Evolutionary conservation across 2,888 invertebrate species (phyloP).

Genomic region (Eurytoma adleriae): DNA sequence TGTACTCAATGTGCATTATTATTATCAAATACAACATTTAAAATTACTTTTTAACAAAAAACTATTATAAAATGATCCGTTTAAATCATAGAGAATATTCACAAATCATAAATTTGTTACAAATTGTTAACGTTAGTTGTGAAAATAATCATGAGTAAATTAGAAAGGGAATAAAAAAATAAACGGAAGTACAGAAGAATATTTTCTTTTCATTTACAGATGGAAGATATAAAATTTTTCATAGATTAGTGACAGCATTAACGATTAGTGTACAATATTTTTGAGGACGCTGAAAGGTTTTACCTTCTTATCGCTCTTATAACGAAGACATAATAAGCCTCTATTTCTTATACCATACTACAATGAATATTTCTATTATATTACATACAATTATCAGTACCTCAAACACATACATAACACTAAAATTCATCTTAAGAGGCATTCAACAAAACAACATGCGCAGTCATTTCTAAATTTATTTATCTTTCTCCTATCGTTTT

Average conservation of each 20-base stretch:
- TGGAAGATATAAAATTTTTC: slow-evolving; percentile 70
- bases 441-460: not conserved
- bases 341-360: slow-evolving; percentile 3
- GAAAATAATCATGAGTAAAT: not conserved
- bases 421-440: slow-evolving; percentile 9
- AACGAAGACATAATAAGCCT: slow-evolving; percentile 23
- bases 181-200: slow-evolving; percentile 68
- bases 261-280: slow-evolving; percentile 66
- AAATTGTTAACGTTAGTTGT: too few species aligned
- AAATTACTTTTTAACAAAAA: too few species aligned
- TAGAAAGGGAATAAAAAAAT: slow-evolving; percentile 20
- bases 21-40: too few species aligned
- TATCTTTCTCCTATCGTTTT: not conserved
- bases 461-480: slow-evolving; percentile 20
- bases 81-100: too few species aligned
- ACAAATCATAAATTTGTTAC: too few species aligned
- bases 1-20: too few species aligned
- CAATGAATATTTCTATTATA: slow-evolving; percentile 15
- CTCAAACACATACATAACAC: slow-evolving; percentile 25
- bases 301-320: slow-evolving; percentile 35
- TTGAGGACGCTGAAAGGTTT: slow-evolving; percentile 60
- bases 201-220: slow-evolving; percentile 72
- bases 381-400: slow-evolving; percentile 25
- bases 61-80: too few species aligned
- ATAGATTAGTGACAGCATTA: slow-evolving; percentile 70